Conservation (phyloP, 2,113 vertebrate genomes). For the Eleginops maclovinus region DNA sequence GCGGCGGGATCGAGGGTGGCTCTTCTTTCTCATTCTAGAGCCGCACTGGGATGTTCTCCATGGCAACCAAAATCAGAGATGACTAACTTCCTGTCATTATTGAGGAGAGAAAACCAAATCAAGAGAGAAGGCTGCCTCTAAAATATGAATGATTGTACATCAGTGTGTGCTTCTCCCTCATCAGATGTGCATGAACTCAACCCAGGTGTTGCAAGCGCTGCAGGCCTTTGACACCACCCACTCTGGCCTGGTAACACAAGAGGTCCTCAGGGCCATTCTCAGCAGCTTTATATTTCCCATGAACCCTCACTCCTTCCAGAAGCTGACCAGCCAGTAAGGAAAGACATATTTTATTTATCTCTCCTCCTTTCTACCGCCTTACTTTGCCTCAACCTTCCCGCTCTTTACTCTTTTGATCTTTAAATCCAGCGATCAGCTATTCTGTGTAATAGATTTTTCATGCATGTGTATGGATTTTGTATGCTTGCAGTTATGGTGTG, state of each 20-base stretch:
- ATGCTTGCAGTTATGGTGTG: constrained; percentile 67
- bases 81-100: constrained; percentile 47
- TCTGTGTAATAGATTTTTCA: constrained; percentile 31
- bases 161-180: constrained; percentile 26
- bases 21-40: constrained; percentile 36
- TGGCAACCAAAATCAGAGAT: constrained; percentile 70
- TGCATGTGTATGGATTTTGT: constrained; percentile 22
- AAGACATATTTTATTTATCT: constrained; percentile 12
- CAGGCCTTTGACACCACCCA: constrained; percentile 78
- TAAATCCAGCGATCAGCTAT: constrained; percentile 5
- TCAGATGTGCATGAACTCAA: constrained; percentile 50
- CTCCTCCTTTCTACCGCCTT: background rate
- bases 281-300: constrained; percentile 83
- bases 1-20: constrained; percentile 42
- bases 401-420: constrained; percentile 23
- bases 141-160: constrained; percentile 18
- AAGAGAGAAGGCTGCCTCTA: background rate
- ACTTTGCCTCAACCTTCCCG: constrained; percentile 7
- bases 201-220: constrained; percentile 77
- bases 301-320: constrained; percentile 80
- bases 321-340: constrained; percentile 77
- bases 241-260: constrained; percentile 79
- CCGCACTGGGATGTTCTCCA: constrained; percentile 71
- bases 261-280: constrained; percentile 83
- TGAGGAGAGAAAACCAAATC: constrained; percentile 23